Evolutionary conservation across 2,888 invertebrate genomes (phyloP).

Genomic region (Petrolisthes cinctipes): DNA sequence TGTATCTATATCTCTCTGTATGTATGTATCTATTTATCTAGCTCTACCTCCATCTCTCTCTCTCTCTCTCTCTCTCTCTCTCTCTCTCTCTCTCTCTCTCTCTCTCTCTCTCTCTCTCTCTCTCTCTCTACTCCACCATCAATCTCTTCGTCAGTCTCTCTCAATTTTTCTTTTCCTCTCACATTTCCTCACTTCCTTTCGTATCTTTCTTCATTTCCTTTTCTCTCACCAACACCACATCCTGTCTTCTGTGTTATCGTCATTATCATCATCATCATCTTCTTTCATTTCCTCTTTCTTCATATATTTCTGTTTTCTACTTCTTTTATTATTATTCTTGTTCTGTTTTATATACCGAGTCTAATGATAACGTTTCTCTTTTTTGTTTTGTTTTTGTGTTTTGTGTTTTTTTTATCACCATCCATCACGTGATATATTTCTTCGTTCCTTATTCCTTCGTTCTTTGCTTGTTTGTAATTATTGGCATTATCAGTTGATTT

Average conservation of each 20-base stretch:
- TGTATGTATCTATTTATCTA: background rate
- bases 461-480: too few species aligned
- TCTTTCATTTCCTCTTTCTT: background rate
- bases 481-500: too few species aligned
- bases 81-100: constrained; percentile 10
- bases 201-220: background rate
- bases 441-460: too few species aligned
- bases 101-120: background rate
- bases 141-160: background rate
- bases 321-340: too few species aligned
- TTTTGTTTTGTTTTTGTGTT: too few species aligned
- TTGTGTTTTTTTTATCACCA: too few species aligned
- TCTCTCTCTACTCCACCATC: background rate
- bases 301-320: background rate
- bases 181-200: background rate
- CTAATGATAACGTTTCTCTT: too few species aligned
- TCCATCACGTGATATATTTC: too few species aligned
- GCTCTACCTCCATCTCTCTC: background rate
- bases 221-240: background rate
- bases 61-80: constrained; percentile 26
- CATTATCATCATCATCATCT: background rate
- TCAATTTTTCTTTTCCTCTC: background rate
- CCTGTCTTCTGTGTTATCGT: background rate
- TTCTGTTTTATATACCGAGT: too few species aligned
- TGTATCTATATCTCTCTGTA: background rate